Percentiles rank a stretch among this genome's conserved stretches.
Conservation (phyloP, 2,113 vertebrate genomes). For the Potamarius usumacintae region DNA sequence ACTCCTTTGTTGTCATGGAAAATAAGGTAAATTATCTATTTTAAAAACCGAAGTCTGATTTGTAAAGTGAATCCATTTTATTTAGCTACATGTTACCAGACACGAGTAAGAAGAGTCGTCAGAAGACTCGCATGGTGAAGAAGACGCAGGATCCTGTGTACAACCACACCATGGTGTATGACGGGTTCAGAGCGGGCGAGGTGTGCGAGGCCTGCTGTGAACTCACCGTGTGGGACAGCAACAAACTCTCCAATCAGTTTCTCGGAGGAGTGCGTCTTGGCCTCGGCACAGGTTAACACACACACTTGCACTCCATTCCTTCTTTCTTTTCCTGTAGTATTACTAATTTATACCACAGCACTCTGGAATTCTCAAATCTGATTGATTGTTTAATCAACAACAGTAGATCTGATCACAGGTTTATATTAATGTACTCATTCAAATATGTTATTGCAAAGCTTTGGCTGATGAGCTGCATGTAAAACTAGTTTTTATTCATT, state of each 20-base stretch:
- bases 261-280: slow-evolving; percentile 58
- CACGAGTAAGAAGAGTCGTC: slow-evolving; percentile 62
- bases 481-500: no score
- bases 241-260: slow-evolving; percentile 60
- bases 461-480: not conserved
- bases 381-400: not conserved
- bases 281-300: slow-evolving; percentile 36
- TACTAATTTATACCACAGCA: not conserved
- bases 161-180: slow-evolving; percentile 66
- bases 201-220: slow-evolving; percentile 58
- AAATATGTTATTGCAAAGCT: not conserved
- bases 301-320: no score
- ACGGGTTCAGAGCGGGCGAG: slow-evolving; percentile 56
- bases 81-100: slow-evolving; percentile 64
- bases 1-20: no score
- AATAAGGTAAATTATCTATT: no score
- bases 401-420: not conserved
- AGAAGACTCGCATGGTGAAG: slow-evolving; percentile 61
- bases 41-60: not conserved
- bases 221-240: slow-evolving; percentile 54
- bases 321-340: not conserved
- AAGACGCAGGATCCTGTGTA: slow-evolving; percentile 56
- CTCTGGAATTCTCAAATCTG: not conserved
- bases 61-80: not conserved
- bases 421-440: not conserved